phyloP scores from a whole-genome alignment of 2,797 vertebrate genomes.

The Pelobates cultripes region DNA sequence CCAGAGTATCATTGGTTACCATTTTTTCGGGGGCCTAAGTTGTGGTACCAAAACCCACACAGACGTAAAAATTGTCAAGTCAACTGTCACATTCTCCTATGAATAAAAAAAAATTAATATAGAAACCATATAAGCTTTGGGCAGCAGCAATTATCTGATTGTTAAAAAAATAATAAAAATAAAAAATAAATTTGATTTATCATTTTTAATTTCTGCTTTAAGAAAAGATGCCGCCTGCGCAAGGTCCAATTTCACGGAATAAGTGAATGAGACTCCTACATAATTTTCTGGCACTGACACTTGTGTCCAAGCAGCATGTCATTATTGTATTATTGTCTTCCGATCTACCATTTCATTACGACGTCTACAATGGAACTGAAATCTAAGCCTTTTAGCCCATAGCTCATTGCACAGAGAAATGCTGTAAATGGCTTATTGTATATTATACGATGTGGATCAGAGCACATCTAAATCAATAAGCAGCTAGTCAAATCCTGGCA shows the following conservation, averaged over 20 bases:
- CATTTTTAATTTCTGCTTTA: slow-evolving; percentile 6
- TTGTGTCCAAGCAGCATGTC: slow-evolving; percentile 77
- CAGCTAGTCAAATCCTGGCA: slow-evolving; percentile 78
- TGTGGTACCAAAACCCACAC: too few relatives aligned
- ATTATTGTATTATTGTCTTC: slow-evolving; percentile 81
- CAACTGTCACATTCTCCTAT: too few relatives aligned
- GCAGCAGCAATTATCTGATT: too few relatives aligned
- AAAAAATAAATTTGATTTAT: too few relatives aligned
- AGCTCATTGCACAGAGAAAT: slow-evolving; percentile 71
- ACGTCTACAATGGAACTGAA: slow-evolving; percentile 64
- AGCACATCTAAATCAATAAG: slow-evolving; percentile 82
- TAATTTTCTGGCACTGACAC: slow-evolving; percentile 82
- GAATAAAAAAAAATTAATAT: too few relatives aligned
- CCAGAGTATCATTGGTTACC: too few relatives aligned
- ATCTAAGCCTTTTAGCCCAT: slow-evolving; percentile 71
- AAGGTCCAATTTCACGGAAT: slow-evolving; percentile 28
- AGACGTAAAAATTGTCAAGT: too few relatives aligned
- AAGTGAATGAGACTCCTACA: slow-evolving; percentile 69
- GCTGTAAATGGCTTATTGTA: slow-evolving; percentile 84
- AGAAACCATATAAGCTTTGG: too few relatives aligned
- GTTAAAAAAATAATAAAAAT: too few relatives aligned
- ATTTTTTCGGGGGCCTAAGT: too few relatives aligned
- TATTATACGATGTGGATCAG: slow-evolving; percentile 85
- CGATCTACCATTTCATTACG: slow-evolving; percentile 84
- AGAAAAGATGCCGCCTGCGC: neutral